Base-by-base conservation (phyloP, 92 coral and sea anemone genomes). In the Actinostola sp. region DNA sequence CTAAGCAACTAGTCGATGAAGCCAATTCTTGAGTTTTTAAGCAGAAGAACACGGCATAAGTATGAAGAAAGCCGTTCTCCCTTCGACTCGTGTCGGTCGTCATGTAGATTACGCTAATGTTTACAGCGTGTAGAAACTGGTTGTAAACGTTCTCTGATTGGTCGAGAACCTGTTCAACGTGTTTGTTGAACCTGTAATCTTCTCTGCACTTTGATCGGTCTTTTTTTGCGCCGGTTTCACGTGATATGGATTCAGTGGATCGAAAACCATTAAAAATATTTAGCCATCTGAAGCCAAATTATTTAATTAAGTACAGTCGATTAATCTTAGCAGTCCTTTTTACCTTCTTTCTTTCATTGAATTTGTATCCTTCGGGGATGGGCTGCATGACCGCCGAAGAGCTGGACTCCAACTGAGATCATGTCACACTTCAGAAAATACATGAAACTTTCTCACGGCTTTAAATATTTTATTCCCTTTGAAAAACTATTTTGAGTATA, bases 171-270 rank as follows among this genome's bases (percentile, higher is more conserved):
- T 8, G 73, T 32, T 26, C 42, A 50, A 21, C 74, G 57, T 44
- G 74, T 68, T 36, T 36, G n/a, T n/a, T 51, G 30, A 68, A 68
- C 72, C 72, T 66, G 72, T 66, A 62, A n/a, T 15, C 65, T 35
- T 14, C 1, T 1, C 2, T 66, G 71, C 38, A 66, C 71, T 66
- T 66, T 66, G 71, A 28, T 66, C 71, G 43, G 25, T 10, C 0
- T 46, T 2, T 21, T 34, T n/a, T n/a, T n/a, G n/a, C n/a, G n/a
- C n/a, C n/a, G 8, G 42, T 23, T 19, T 2, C 50, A 36, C 20
- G 41, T 62, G 68, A 35, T 27, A 35, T 4, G 15, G 53, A 46
- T 19, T 46, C 19, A 46, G 3, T 13, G 8, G 53, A 6, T 19
- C 53, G 23, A 6, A 46, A 46, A 46, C 7, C 7, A 14, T 39